Evolutionary conservation across 2,888 invertebrate genomes (phyloP).

Genomic region (Eudemis profundana): DNA sequence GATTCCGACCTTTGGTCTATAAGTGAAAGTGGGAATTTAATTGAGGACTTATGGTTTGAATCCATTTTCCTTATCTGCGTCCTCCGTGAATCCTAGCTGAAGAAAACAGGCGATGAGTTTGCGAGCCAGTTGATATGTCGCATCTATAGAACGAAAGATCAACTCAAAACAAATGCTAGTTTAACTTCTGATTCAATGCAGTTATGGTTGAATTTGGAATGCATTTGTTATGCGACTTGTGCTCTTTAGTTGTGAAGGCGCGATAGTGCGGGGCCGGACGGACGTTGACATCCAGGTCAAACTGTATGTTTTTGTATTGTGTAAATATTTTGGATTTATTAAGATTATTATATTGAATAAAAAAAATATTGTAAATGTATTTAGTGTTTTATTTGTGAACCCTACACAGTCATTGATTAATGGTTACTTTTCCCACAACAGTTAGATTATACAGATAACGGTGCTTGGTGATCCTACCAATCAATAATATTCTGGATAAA

Average conservation of each 20-base stretch:
- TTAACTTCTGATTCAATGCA: slow-evolving; percentile 14
- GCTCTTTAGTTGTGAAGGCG: slow-evolving; percentile 28
- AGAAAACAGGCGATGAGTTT: not conserved
- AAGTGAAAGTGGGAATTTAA: too few relatives aligned
- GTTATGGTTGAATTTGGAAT: slow-evolving; percentile 25
- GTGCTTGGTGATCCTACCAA: too few relatives aligned
- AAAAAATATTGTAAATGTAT: slow-evolving; percentile 83
- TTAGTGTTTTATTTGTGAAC: slow-evolving; percentile 63
- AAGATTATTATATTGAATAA: slow-evolving; percentile 86
- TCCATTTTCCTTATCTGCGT: not conserved
- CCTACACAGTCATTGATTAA: too few relatives aligned
- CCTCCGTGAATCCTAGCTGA: not conserved
- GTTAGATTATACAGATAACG: too few relatives aligned
- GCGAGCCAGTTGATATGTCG: slow-evolving; percentile 33
- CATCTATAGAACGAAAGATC: slow-evolving; percentile 24
- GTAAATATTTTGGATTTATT: slow-evolving; percentile 86
- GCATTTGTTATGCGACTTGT: slow-evolving; percentile 33
- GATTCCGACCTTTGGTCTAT: too few relatives aligned
- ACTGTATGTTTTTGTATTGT: slow-evolving; percentile 85
- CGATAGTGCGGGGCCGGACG: slow-evolving; percentile 52
- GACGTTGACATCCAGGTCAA: slow-evolving; percentile 74
- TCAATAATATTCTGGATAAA: too few relatives aligned
- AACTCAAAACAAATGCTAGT: slow-evolving; percentile 30
- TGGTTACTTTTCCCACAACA: too few relatives aligned
- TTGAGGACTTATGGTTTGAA: too few relatives aligned